Base-by-base conservation (phyloP, 2,888 invertebrate species). In the Tenthredo mesomela region DNA sequence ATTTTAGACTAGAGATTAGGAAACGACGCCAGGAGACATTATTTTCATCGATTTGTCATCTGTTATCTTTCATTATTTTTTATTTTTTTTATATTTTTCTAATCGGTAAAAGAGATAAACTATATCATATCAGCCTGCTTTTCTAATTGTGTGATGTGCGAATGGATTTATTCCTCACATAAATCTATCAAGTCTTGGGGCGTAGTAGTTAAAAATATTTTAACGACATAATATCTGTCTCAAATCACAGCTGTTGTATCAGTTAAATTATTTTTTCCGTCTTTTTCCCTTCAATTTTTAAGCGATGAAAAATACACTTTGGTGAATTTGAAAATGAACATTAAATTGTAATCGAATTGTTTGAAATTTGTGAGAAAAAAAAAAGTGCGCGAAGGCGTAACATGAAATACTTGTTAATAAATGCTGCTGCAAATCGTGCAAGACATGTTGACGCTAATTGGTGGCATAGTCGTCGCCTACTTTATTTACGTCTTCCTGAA, bases 391-490 rank as follows among this genome's bases (percentile, higher is more conserved):
- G 67, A 29, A 50, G 7, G 82, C 70, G 82, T 82, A 82, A 67
- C 70, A 82, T 82, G 82, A 82, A 82, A 82, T 29, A 82, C 86
- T 84, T 75, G 87, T 86, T 86, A 87, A 87, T 90, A 90, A 89
- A 92, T 92, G 91, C 90, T 91, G 88, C 88, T 90, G 87, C 89
- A 89, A 90, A 82, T 91, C 70, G 84, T 90, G 82, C 87, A 89
- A 87, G 91, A 92, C 86, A 92, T 93, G 91, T 89, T 93, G 90
- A 90, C 91, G 86, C 86, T 93, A 86, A 90, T 93, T 86, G 92
- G 92, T 83, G 92, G 92, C 80, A 86, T 92, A 77, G 89, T 92
- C 88, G 85, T 93, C 87, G 88, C 88, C 86, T 93, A 90, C 88
- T 87, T 92, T 85, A 86, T 92, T 88, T 93, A 93, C 89, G 85